phyloP scores from a whole-genome alignment of 2,113 vertebrate genomes.

The Pollachius pollachius region DNA sequence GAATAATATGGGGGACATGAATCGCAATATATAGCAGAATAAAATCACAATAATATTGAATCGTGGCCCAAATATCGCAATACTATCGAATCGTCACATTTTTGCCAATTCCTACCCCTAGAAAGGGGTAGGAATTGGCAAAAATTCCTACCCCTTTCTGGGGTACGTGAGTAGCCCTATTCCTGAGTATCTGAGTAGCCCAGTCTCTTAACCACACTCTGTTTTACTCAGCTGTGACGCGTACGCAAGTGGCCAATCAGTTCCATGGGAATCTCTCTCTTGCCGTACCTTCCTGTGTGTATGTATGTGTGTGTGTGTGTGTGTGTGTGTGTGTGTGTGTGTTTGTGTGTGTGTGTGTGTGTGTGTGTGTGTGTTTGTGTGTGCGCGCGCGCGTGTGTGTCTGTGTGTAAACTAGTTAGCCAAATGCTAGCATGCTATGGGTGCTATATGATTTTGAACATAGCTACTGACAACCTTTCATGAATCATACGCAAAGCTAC shows the following conservation, averaged over 20 bases:
- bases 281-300: constrained; percentile 9
- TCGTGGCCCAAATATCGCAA: too few species aligned
- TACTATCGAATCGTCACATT: too few species aligned
- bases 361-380: constrained; percentile 40
- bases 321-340: constrained; percentile 36
- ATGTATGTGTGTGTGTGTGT: constrained; percentile 17
- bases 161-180: too few species aligned
- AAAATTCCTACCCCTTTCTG: too few species aligned
- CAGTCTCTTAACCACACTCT: background rate
- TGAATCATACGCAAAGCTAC: too few species aligned
- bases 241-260: constrained; percentile 36
- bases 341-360: constrained; percentile 10
- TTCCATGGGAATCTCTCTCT: background rate
- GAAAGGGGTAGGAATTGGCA: too few species aligned
- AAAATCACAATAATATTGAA: too few species aligned
- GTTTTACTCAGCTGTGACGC: constrained; percentile 34
- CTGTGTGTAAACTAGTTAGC: constrained; percentile 60
- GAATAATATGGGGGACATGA: too few species aligned
- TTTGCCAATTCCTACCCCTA: too few species aligned
- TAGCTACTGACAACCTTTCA: too few species aligned
- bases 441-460: constrained; percentile 36
- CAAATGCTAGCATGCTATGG: constrained; percentile 46
- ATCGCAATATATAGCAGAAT: too few species aligned
- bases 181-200: too few species aligned
- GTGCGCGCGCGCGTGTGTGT: constrained; percentile 13